These are phyloP conservation scores for Sebastes itinus DNA, from an alignment of 2,797 vertebrate species.

Conservation along the genomic window DNA sequence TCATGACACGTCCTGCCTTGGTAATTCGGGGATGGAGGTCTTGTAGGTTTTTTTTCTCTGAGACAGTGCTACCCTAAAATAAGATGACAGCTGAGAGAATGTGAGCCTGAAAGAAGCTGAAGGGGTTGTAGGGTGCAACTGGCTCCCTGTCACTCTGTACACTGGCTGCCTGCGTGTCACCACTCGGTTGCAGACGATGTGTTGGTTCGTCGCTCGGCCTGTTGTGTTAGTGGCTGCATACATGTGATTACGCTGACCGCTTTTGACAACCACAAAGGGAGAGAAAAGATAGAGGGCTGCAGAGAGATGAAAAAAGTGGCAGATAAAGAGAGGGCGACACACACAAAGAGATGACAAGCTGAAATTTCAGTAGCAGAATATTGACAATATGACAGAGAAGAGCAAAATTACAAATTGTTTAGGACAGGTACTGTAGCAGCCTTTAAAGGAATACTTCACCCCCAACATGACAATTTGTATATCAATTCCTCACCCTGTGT, in stretches of 20 bases:
- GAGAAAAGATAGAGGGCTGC: slow-evolving; percentile 1
- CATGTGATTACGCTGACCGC: slow-evolving; percentile 55
- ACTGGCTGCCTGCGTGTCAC: slow-evolving; percentile 51
- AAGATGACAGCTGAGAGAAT: slow-evolving; percentile 14
- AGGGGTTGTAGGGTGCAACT: slow-evolving; percentile 28
- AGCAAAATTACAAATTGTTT: background rate
- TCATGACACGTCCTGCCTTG: background rate
- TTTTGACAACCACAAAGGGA: slow-evolving; percentile 36
- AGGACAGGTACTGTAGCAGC: background rate
- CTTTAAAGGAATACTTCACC: background rate
- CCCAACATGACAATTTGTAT: background rate
- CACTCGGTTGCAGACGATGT: slow-evolving; percentile 3
- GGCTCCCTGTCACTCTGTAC: slow-evolving; percentile 13
- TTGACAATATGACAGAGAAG: background rate
- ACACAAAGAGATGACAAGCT: background rate
- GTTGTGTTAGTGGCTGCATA: slow-evolving; percentile 41
- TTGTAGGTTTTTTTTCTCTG: background rate
- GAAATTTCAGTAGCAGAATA: background rate
- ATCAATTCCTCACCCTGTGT: too few species aligned
- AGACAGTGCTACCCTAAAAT: slow-evolving; percentile 1
- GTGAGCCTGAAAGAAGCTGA: slow-evolving; percentile 23
- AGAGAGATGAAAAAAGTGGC: background rate
- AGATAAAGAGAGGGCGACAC: background rate
- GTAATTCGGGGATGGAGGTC: background rate
- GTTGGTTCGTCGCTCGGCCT: slow-evolving; percentile 36